Conservation (phyloP, 2,888 invertebrate species). For the Enchytraeus crypticus region DNA sequence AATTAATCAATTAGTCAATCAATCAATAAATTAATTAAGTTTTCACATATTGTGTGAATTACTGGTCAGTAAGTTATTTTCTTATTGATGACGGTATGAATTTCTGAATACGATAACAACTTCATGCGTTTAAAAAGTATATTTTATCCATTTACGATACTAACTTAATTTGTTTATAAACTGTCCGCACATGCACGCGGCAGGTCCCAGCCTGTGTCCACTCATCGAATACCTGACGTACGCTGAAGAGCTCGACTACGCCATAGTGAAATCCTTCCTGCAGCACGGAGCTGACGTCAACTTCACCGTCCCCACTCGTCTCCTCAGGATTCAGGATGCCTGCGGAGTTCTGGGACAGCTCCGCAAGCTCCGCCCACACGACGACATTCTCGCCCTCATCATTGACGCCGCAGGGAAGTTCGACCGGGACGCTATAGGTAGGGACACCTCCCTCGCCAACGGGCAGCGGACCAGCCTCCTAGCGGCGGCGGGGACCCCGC, state of each 20-base stretch:
- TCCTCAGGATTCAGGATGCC: conserved; percentile 18
- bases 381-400: conserved; percentile 16
- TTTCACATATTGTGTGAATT: no score
- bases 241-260: conserved; percentile 60
- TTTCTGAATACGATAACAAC: no score
- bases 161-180: no score
- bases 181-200: no score
- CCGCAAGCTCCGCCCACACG: conserved; percentile 12
- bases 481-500: not conserved
- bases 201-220: conserved; percentile 63
- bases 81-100: no score
- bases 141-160: no score
- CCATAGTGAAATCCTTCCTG: conserved; percentile 62
- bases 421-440: conserved; percentile 11
- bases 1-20: no score
- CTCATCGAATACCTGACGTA: conserved; percentile 70
- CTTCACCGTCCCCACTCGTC: conserved; percentile 52
- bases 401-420: conserved; percentile 10
- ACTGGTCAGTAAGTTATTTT: no score
- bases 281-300: conserved; percentile 61
- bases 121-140: no score
- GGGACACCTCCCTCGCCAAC: conserved; percentile 12
- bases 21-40: no score
- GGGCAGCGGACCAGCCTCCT: conserved; percentile 7
- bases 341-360: conserved; percentile 18